These are phyloP conservation scores for Epistrophella euchroma DNA, from an alignment of 2,888 invertebrate species.

Conservation along the genomic window DNA sequence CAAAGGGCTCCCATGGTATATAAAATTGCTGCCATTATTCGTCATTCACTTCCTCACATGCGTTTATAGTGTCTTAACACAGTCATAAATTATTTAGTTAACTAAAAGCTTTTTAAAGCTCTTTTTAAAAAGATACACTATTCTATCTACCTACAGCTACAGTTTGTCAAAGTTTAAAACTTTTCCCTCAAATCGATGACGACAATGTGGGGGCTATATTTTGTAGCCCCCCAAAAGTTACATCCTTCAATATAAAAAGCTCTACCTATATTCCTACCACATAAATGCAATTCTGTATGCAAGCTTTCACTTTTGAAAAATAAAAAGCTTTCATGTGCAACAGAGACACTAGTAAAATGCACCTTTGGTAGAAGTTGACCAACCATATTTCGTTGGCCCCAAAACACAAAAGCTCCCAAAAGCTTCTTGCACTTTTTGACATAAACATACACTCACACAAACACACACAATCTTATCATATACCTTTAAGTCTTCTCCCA, in stretches of 20 bases:
- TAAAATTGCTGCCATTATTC: conserved; percentile 54
- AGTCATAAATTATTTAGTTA: conserved; percentile 27
- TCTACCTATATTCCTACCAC: neutral
- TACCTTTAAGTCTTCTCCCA: conserved; percentile 25
- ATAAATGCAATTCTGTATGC: conserved; percentile 33
- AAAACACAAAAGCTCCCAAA: conserved; percentile 23
- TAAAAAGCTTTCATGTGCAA: conserved; percentile 57
- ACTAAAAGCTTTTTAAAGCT: conserved; percentile 30
- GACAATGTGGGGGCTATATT: conserved; percentile 58
- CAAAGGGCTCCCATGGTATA: conserved; percentile 55
- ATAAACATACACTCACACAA: conserved; percentile 19
- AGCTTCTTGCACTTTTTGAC: conserved; percentile 53
- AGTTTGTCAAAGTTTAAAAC: conserved; percentile 23
- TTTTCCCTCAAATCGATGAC: conserved; percentile 72
- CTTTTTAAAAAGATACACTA: neutral
- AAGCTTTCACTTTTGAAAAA: conserved; percentile 25
- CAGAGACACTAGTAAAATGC: conserved; percentile 67
- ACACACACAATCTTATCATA: conserved; percentile 1
- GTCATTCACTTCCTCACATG: conserved; percentile 69
- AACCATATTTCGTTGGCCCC: conserved; percentile 11
- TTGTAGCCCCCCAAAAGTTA: conserved; percentile 36
- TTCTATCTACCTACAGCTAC: neutral
- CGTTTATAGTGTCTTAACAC: conserved; percentile 56
- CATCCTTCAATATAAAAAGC: conserved; percentile 28
- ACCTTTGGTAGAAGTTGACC: conserved; percentile 50